Evolutionary conservation across 37 sponge, comb jelly and placozoan genomes (phyloP), one percentile per base, ranked within the genome.

Genomic region (Crambe crambe): DNA sequence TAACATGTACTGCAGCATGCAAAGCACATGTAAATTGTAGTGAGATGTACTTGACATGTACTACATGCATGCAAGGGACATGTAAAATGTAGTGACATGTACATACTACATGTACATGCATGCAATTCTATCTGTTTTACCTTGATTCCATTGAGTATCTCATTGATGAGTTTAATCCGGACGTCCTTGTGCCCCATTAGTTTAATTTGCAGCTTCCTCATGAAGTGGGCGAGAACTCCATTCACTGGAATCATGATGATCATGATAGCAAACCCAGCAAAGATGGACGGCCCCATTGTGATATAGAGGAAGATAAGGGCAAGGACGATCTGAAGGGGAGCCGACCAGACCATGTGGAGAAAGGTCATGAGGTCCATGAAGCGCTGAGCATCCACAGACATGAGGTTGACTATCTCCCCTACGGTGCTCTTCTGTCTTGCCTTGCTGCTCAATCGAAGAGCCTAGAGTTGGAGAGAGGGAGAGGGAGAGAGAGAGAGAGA

Each of bases 361-460:
- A 89, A 91, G 41, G 88, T 81, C 60, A 78, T 80, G 47, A 97
- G 83, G 43, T 96, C 94, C 94, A 91, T 91, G 67, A 91, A 92
- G 29, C 92, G 63, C 75, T 94, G 95, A 72, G 97, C 95, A 59
- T 97, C 97, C 12, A 97, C 92, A 22, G 95, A 86, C 97, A 97
- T 97, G 62, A 97, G 77, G 81, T 94, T 97, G 74, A 97, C 95
- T 62, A 97, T 97, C 90, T 97, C 95, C 37, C 97, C 97, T 0
- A 95, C 83, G 26, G 95, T 94, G 25, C 87, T 84, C 41, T 54
- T 56, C 29, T 74, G 79, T 26, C 95, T 90, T 30, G 95, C 87
- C 21, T 74, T 76, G 79, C 77, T 94, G 78, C 86, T 94, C 58
- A 97, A 72, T 25, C 79, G 56, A 40, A 97, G 76, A 30, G 97